Conservation (phyloP, 2,888 invertebrate species). For the Idaea dimidiata region DNA sequence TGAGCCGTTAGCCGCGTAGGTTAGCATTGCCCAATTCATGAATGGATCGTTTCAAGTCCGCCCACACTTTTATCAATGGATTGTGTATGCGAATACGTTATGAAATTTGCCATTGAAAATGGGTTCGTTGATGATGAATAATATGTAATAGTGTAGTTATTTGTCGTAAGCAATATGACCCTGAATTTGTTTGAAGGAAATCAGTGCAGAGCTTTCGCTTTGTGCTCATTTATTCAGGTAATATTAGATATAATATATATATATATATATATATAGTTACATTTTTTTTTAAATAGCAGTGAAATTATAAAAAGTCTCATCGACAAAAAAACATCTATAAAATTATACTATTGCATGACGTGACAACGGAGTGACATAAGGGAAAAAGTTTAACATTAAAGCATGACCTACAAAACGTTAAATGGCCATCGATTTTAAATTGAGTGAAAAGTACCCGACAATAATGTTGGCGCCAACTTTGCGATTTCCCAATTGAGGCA, state of each 20-base stretch:
- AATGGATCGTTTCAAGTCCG: conserved; percentile 68
- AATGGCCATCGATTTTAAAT: background rate
- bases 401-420: background rate
- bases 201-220: background rate
- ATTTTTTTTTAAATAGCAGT: no score
- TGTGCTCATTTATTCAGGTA: no score
- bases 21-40: conserved; percentile 70
- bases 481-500: background rate
- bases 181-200: background rate
- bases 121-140: background rate
- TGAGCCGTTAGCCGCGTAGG: conserved; percentile 69
- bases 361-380: background rate
- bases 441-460: background rate
- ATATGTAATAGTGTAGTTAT: background rate
- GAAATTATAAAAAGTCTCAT: no score
- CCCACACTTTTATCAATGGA: conserved; percentile 72
- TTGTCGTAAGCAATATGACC: background rate
- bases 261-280: no score
- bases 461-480: background rate
- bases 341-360: background rate
- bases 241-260: background rate
- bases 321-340: no score
- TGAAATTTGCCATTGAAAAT: conserved; percentile 62
- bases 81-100: conserved; percentile 64
- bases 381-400: background rate